Evolutionary conservation across 2,888 invertebrate genomes (phyloP).

Genomic region (Pollenia griseotomentosa): DNA sequence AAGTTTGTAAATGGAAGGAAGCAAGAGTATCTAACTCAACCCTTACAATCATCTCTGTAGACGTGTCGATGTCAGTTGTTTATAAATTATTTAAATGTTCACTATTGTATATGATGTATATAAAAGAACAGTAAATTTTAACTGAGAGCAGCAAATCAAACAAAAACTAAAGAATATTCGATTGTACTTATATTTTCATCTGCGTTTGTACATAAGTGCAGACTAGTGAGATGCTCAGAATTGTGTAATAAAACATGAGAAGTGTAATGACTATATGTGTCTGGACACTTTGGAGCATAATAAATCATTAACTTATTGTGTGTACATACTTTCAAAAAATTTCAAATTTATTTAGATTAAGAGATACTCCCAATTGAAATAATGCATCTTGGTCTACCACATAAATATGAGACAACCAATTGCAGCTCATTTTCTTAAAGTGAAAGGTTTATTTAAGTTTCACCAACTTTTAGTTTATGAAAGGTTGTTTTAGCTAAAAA

Average conservation of each 20-base stretch:
- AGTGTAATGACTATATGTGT: neutral
- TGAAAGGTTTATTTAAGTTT: too few relatives aligned
- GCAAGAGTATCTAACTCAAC: neutral
- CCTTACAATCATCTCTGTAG: neutral
- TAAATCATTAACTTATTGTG: neutral
- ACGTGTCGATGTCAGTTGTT: neutral
- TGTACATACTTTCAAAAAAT: neutral
- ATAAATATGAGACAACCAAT: too few relatives aligned
- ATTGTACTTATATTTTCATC: neutral
- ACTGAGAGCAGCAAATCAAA: neutral
- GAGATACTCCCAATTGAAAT: too few relatives aligned
- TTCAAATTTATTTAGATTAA: too few relatives aligned
- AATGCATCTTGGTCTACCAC: too few relatives aligned
- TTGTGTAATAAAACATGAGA: neutral
- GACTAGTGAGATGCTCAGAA: neutral
- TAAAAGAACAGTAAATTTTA: constrained; percentile 14
- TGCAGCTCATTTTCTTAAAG: too few relatives aligned
- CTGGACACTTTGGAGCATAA: neutral
- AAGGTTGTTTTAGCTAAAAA: too few relatives aligned
- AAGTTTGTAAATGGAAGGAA: neutral
- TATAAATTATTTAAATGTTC: neutral
- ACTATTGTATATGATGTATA: neutral
- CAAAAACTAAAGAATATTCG: constrained; percentile 1
- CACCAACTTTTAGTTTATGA: too few relatives aligned
- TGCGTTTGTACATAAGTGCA: constrained; percentile 26